Percentiles rank a stretch among this genome's conserved stretches.
Evolutionary conservation across 2,888 invertebrate species (phyloP).

Genomic region (Ornithoptera priamus): DNA sequence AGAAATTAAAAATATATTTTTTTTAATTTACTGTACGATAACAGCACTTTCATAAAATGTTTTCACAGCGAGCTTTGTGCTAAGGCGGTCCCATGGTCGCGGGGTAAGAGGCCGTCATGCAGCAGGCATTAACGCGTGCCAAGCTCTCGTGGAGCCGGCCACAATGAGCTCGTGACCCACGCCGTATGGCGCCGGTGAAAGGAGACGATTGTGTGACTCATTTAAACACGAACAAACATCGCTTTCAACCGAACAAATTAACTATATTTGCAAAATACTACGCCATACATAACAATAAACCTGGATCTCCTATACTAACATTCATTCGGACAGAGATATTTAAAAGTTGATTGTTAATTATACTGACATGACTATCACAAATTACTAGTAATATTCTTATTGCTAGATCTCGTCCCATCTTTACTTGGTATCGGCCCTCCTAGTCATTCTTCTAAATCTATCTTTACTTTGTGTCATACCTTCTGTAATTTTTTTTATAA

Average conservation of each 20-base stretch:
- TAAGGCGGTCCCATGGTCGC: slow-evolving; percentile 27
- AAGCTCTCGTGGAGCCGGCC: slow-evolving; percentile 37
- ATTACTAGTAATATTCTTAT: no score
- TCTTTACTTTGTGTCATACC: no score
- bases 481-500: no score
- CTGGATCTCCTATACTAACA: background rate
- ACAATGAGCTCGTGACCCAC: slow-evolving; percentile 52
- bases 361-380: no score
- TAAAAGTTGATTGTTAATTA: background rate
- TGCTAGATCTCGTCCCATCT: no score
- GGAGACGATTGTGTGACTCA: slow-evolving; percentile 32
- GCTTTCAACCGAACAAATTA: slow-evolving; percentile 21
- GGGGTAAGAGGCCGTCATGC: slow-evolving; percentile 24
- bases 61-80: slow-evolving; percentile 33
- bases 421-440: no score
- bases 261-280: slow-evolving; percentile 24
- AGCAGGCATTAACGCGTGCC: slow-evolving; percentile 47
- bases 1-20: no score
- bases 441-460: no score
- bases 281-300: slow-evolving; percentile 9
- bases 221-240: slow-evolving; percentile 33
- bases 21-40: slow-evolving; percentile 30
- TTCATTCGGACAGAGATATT: background rate
- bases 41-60: slow-evolving; percentile 33
- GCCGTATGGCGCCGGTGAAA: slow-evolving; percentile 48